Conservation (phyloP, 2,888 invertebrate genomes). For the Drosophila mettleri region DNA sequence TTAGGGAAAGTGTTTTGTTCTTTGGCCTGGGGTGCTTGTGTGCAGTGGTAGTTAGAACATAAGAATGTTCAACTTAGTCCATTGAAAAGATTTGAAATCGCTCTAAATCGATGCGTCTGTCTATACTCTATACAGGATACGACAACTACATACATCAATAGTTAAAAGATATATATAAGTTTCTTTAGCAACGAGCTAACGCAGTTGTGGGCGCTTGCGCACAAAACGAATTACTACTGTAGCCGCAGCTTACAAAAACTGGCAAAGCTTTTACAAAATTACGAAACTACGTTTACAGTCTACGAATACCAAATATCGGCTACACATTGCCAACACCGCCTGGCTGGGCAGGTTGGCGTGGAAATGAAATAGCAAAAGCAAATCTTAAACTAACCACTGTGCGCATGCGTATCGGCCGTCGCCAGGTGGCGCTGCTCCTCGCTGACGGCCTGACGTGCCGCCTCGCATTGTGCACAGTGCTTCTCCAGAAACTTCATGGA, state of each 20-base stretch:
- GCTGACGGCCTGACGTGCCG: conserved; percentile 61
- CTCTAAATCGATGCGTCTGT: conserved; percentile 52
- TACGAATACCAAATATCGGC: conserved; percentile 58
- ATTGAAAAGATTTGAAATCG: conserved; percentile 64
- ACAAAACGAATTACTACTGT: conserved; percentile 55
- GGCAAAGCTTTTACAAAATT: conserved; percentile 78
- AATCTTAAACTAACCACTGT: conserved; percentile 74
- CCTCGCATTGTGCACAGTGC: conserved; percentile 82
- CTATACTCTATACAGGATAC: conserved; percentile 47
- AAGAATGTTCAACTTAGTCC: conserved; percentile 74
- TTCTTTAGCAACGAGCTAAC: conserved; percentile 6
- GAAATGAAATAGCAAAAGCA: conserved; percentile 45
- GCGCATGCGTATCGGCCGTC: conserved; percentile 48
- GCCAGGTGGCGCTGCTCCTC: conserved; percentile 69
- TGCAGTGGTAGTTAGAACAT: conserved; percentile 49
- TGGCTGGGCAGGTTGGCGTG: conserved; percentile 21
- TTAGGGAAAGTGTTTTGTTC: conserved; percentile 5
- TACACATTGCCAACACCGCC: conserved; percentile 31
- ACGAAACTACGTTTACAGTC: conserved; percentile 73
- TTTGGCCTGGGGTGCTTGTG: not conserved
- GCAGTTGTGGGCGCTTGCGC: conserved; percentile 15
- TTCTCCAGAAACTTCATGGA: conserved; percentile 84
- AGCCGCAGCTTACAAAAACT: conserved; percentile 45
- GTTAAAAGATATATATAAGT: conserved; percentile 29
- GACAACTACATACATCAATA: conserved; percentile 49